These are phyloP conservation scores for Mellilla xanthometata DNA, from an alignment of 2,888 invertebrate species.

Conservation along the genomic window DNA sequence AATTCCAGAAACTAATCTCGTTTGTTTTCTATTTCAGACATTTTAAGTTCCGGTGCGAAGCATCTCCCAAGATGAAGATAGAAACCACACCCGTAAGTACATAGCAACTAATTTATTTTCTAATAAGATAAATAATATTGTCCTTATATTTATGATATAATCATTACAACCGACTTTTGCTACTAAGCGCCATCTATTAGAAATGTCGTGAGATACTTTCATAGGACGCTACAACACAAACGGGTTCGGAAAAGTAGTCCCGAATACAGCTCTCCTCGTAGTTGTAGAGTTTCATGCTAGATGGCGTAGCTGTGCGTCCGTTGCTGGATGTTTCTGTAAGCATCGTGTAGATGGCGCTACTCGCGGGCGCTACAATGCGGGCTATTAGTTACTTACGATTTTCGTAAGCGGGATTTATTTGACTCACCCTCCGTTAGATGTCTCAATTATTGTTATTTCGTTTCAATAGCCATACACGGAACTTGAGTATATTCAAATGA, in stretches of 20 bases:
- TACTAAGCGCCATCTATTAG: conserved; percentile 58
- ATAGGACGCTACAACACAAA: conserved; percentile 34
- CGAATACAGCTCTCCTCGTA: background rate
- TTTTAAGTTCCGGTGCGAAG: conserved; percentile 51
- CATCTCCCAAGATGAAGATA: conserved; percentile 52
- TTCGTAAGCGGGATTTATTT: conserved; percentile 18
- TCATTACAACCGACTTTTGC: conserved; percentile 53
- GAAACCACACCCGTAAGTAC: conserved; percentile 74
- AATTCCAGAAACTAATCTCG: too few species aligned
- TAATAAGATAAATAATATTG: too few species aligned
- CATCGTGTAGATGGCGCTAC: conserved; percentile 10
- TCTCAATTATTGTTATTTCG: conserved; percentile 15
- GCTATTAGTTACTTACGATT: background rate
- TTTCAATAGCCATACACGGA: too few species aligned
- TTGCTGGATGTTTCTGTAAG: background rate
- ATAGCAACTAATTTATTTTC: conserved; percentile 32
- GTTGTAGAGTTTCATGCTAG: conserved; percentile 16
- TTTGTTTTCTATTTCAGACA: conserved; percentile 59
- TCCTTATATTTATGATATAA: too few species aligned
- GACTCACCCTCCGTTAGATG: conserved; percentile 44
- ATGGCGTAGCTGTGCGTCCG: conserved; percentile 20
- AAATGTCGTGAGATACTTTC: conserved; percentile 25
- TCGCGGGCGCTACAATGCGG: background rate
- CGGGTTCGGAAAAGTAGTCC: background rate
- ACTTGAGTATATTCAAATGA: too few species aligned